Percentiles rank a stretch among this genome's conserved stretches.
Conservation (phyloP, 2,888 invertebrate species). For the Imbricaverruca yamaguchii region DNA sequence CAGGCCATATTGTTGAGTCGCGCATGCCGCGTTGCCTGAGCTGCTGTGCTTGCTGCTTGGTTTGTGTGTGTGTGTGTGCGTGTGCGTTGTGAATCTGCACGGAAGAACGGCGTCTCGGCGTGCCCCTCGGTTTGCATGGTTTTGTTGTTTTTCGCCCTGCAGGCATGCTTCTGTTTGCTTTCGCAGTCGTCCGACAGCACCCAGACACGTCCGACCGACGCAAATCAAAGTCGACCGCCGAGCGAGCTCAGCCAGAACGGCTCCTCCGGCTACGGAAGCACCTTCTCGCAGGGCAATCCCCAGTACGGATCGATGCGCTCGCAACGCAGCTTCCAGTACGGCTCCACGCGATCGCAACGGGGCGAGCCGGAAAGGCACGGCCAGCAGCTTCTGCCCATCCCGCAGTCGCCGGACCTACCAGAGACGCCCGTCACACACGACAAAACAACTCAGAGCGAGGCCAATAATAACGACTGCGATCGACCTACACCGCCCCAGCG, state of each 20-base stretch:
- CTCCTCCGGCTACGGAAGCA: constrained; percentile 48
- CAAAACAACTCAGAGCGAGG: constrained; percentile 15
- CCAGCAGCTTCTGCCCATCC: constrained; percentile 14
- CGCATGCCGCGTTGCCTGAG: background rate
- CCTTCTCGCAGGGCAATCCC: constrained; percentile 40
- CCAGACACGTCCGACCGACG: background rate
- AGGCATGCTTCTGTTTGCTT: constrained; percentile 4
- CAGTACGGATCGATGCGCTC: constrained; percentile 20
- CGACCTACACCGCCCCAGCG: constrained; percentile 14
- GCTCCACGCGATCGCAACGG: constrained; percentile 24
- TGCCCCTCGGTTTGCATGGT: background rate
- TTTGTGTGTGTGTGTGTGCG: background rate
- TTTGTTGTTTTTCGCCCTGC: background rate
- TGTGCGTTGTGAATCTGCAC: background rate
- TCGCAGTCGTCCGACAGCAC: background rate
- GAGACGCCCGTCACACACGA: constrained; percentile 3
- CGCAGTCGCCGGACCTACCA: constrained; percentile 18
- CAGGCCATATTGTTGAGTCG: background rate
- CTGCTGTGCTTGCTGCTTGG: background rate
- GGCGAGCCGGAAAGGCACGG: background rate
- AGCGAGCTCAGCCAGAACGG: constrained; percentile 43
- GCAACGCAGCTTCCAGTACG: constrained; percentile 19
- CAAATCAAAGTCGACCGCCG: constrained; percentile 37
- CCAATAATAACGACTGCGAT: background rate
- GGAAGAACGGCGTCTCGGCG: background rate